Conservation (phyloP, 2,888 invertebrate species). For the Andrena minutula region DNA sequence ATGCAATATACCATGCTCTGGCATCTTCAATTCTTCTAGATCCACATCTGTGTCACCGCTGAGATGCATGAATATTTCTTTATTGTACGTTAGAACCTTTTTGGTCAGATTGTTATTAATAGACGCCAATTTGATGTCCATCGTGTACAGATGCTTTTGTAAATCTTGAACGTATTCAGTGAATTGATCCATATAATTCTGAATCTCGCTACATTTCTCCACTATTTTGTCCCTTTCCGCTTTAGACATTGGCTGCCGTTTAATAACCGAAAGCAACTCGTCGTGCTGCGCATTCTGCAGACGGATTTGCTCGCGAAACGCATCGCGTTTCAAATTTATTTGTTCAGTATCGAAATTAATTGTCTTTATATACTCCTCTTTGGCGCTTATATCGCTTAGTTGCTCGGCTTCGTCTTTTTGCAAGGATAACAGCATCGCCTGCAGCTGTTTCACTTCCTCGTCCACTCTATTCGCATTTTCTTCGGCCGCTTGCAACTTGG, state of each 20-base stretch:
- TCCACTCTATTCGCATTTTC: conserved; percentile 56
- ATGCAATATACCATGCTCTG: conserved; percentile 73
- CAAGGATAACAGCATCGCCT: conserved; percentile 59
- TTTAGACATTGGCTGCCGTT: conserved; percentile 77
- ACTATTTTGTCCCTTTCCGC: conserved; percentile 75
- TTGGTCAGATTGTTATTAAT: conserved; percentile 75
- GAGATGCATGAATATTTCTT: conserved; percentile 75
- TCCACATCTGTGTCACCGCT: conserved; percentile 61
- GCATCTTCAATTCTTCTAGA: conserved; percentile 75
- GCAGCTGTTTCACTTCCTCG: conserved; percentile 54
- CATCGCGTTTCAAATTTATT: conserved; percentile 58
- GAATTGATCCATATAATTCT: conserved; percentile 74
- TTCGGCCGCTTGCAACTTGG: conserved; percentile 59
- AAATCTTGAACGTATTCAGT: conserved; percentile 78
- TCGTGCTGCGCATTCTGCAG: conserved; percentile 55
- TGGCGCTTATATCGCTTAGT: conserved; percentile 53
- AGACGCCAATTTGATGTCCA: conserved; percentile 78
- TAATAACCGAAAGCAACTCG: conserved; percentile 71
- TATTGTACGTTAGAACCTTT: conserved; percentile 77
- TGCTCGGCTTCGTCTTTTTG: conserved; percentile 66
- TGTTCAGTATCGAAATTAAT: conserved; percentile 67
- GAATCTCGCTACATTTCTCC: conserved; percentile 72
- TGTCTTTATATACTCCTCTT: conserved; percentile 64
- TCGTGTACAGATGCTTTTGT: conserved; percentile 76
- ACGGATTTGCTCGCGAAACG: conserved; percentile 64